These are phyloP conservation scores for Cotesia congregata DNA, from an alignment of 2,888 invertebrate genomes.

Conservation along the genomic window DNA sequence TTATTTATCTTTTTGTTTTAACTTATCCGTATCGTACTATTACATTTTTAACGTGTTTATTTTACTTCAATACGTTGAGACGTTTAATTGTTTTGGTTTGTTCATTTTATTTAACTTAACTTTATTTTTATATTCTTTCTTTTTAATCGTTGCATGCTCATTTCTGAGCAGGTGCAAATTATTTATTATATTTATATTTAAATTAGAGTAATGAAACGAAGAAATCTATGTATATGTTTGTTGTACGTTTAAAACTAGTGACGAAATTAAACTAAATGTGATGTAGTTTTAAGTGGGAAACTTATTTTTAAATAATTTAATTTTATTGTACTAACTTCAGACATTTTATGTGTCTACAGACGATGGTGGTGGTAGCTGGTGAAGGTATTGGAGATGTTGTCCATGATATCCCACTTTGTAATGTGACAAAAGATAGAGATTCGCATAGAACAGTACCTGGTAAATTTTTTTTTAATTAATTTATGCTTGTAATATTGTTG, in stretches of 20 bases:
- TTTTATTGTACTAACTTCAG: not conserved
- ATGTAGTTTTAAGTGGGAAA: conserved; percentile 15
- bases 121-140: not conserved
- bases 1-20: conserved; percentile 13
- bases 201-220: not conserved
- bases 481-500: not conserved
- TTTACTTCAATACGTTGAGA: not conserved
- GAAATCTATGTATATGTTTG: not conserved
- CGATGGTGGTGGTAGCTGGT: conserved; percentile 47
- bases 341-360: conserved; percentile 33
- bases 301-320: not conserved
- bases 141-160: not conserved
- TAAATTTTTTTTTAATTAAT: conserved; percentile 12
- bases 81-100: not conserved
- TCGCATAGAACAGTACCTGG: not conserved
- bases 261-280: not conserved
- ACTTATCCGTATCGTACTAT: not conserved
- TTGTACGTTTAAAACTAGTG: not conserved
- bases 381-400: conserved; percentile 32
- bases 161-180: conserved; percentile 10
- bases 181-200: not conserved
- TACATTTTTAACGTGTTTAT: not conserved
- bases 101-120: too few species aligned
- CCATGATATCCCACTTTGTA: conserved; percentile 17
- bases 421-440: not conserved